Conservation (phyloP, 2,113 vertebrate species). For the Cardinalis cardinalis region DNA sequence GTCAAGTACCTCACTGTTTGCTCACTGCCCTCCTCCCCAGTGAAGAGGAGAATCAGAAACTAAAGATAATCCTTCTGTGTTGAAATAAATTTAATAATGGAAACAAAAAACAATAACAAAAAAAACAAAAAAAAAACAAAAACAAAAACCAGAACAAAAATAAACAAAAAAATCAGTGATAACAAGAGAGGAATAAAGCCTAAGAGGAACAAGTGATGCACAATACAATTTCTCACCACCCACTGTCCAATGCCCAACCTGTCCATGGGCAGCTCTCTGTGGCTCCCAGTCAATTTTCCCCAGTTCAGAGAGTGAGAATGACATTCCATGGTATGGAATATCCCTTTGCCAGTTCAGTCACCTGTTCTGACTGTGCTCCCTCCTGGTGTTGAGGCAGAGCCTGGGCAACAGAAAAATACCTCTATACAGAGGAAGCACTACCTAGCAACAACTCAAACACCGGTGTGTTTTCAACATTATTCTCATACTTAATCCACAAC, state of each 20-base stretch:
- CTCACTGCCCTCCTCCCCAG: accelerated
- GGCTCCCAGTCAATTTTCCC: neutral
- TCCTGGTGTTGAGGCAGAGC: neutral
- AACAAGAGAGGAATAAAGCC: neutral
- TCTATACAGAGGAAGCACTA: neutral
- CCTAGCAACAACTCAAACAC: neutral
- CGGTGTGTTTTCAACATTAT: neutral
- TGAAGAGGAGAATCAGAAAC: neutral
- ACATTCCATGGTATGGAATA: neutral
- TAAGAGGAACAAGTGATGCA: neutral
- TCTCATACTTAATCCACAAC: neutral
- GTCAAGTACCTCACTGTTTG: neutral
- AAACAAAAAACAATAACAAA: neutral
- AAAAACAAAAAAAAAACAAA: no score
- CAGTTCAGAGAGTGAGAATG: neutral
- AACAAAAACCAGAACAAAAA: neutral
- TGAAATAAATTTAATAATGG: neutral
- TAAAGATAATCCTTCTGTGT: neutral
- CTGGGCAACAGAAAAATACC: neutral
- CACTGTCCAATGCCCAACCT: neutral
- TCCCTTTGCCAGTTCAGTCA: neutral
- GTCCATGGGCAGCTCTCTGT: neutral
- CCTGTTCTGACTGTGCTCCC: neutral
- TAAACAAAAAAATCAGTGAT: neutral
- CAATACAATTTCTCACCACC: neutral